Conservation (phyloP, 2,797 vertebrate genomes). For the Lateolabrax maculatus region DNA sequence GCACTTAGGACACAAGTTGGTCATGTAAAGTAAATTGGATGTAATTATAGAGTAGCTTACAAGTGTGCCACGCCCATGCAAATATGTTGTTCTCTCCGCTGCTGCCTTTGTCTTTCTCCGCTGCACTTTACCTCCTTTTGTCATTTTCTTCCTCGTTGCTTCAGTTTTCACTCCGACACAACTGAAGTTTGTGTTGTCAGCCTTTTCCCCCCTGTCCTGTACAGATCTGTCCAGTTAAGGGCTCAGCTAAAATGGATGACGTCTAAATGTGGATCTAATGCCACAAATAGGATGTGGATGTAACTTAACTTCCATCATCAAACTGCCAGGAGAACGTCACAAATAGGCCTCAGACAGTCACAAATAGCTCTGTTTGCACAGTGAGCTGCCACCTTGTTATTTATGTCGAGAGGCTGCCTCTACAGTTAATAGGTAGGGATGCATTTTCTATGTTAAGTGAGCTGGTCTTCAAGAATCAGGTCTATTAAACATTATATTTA, state of each 20-base stretch:
- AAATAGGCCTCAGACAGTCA: constrained; percentile 60
- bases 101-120: constrained; percentile 24
- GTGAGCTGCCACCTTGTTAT: constrained; percentile 59
- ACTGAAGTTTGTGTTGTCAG: neutral
- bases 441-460: constrained; percentile 8
- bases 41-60: constrained; percentile 71
- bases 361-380: constrained; percentile 70
- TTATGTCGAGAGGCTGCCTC: constrained; percentile 35
- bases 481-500: constrained; percentile 1
- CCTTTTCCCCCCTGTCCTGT: neutral
- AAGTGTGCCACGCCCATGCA: constrained; percentile 65
- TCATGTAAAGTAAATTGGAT: constrained; percentile 62
- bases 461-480: neutral
- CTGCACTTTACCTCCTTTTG: constrained; percentile 1
- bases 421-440: constrained; percentile 14
- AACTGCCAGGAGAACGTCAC: constrained; percentile 59
- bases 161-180: neutral
- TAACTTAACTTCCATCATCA: constrained; percentile 66
- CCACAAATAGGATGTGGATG: constrained; percentile 69
- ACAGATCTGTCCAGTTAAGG: constrained; percentile 60
- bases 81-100: constrained; percentile 40
- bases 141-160: neutral
- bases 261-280: constrained; percentile 43
- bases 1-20: constrained; percentile 49
- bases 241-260: constrained; percentile 33